Evolutionary conservation across 1,140 invertebrate species (phyloP), one percentile per base, ranked within the genome.

Genomic region (Sesamia nonagrioides): DNA sequence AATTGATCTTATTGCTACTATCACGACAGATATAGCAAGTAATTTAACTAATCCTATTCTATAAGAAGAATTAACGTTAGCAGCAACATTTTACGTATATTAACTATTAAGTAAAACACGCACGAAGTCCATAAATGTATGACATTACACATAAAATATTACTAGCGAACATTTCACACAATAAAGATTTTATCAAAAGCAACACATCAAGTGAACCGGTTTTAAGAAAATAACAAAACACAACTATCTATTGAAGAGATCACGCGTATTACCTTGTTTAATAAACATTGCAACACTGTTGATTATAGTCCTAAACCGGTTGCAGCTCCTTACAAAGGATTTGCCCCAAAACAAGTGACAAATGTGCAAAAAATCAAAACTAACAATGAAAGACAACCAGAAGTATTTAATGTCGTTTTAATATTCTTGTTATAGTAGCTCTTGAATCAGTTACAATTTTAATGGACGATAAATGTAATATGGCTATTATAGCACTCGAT

Each of bases 241-340:
- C 68, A 77, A 81, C 80, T 63, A 79, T 52, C 76, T 74, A 86
- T 86, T 84, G 81, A 89, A 89, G 87, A 80, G 82, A 82, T 72
- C 77, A 82, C 83, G 84, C 86, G 91, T 91, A 92, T 93, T 93
- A 90, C 86, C 89, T 91, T 92, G 92, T 93, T 92, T 92, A 92
- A 93, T 94, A 94, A 94, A 94, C 88, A 92, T 92, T 86, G 91
- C 91, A 92, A 94, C 92, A 92, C 82, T 91, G 91, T 93, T 90
- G 89, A 90, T 93, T 89, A 89, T 86, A 85, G 60, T 78, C 63
- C 7, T 35, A 88, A 90, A 92, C 92, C 74, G 78, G 92, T 92
- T 92, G 81, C 6, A 37, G 66, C 21, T 45, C 21, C 80, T 84
- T 79, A 81, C 78, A 68, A 79, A 75, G 71, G 78, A 81, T 78